Evolutionary conservation across 1,140 invertebrate genomes (phyloP).

Genomic region (Habropoda laboriosa): DNA sequence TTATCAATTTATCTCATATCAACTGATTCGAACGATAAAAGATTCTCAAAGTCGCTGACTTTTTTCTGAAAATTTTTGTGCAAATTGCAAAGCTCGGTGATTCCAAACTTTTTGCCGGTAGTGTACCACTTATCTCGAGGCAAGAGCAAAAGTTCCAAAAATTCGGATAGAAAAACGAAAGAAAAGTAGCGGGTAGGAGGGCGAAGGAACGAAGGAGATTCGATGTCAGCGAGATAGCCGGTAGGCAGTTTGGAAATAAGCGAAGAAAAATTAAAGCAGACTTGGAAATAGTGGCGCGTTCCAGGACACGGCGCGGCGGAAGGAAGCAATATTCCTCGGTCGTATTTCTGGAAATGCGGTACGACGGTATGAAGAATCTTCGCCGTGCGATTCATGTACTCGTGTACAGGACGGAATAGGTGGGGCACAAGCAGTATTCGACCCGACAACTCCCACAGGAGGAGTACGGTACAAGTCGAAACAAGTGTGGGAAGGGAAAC

Average conservation of each 20-base stretch:
- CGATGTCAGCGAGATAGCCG: neutral
- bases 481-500: slow-evolving; percentile 18
- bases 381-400: slow-evolving; percentile 13
- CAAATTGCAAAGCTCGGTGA: too few species aligned
- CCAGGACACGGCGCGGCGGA: neutral
- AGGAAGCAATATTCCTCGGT: slow-evolving; percentile 14
- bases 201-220: too few species aligned
- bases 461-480: slow-evolving; percentile 25
- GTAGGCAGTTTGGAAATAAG: neutral
- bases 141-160: too few species aligned
- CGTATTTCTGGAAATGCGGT: neutral
- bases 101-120: too few species aligned
- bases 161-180: too few species aligned
- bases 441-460: slow-evolving; percentile 29
- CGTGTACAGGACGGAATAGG: neutral
- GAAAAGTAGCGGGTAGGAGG: too few species aligned
- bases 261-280: neutral
- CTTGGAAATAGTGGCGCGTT: neutral
- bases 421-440: slow-evolving; percentile 13
- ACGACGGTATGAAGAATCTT: slow-evolving; percentile 33
- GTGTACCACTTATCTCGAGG: too few species aligned
- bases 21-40: too few species aligned
- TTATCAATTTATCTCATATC: too few species aligned
- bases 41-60: too few species aligned
- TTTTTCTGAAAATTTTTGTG: too few species aligned